Evolutionary conservation across 1,140 invertebrate species (phyloP).

Genomic region (Centruroides vittatus): DNA sequence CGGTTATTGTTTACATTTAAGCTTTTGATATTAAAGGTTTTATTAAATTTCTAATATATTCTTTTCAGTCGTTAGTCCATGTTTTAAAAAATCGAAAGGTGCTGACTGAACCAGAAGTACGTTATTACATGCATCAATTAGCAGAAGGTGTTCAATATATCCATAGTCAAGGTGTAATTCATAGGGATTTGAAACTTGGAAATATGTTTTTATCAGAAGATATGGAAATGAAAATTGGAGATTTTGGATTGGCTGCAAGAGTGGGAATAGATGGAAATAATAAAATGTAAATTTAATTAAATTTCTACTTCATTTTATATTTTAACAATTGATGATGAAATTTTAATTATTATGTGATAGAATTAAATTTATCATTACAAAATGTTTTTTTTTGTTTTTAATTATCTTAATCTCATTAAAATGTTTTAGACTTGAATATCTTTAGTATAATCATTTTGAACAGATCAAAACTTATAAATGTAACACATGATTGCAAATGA

Average conservation of each 20-base stretch:
- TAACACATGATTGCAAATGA: too few species aligned
- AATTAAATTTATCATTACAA: too few species aligned
- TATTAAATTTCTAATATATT: background rate
- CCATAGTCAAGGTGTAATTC: constrained; percentile 75
- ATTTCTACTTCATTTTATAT: background rate
- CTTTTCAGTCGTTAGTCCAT: constrained; percentile 41
- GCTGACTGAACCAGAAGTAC: constrained; percentile 88
- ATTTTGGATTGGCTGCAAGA: constrained; percentile 89
- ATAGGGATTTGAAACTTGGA: constrained; percentile 91
- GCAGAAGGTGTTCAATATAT: constrained; percentile 83
- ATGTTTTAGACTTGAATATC: too few species aligned
- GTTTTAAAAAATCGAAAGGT: constrained; percentile 70
- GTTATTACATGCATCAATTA: constrained; percentile 91
- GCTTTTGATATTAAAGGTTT: too few species aligned
- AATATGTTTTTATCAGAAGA: constrained; percentile 93
- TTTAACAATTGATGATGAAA: background rate
- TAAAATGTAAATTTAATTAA: too few species aligned
- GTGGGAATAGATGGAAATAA: background rate
- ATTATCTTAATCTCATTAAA: too few species aligned
- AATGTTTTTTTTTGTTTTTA: too few species aligned
- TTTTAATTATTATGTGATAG: too few species aligned
- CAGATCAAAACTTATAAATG: too few species aligned
- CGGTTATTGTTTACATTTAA: too few species aligned
- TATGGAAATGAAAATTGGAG: constrained; percentile 91
- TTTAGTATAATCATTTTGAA: too few species aligned